Base-by-base conservation (phyloP, 2,888 invertebrate genomes). In the Aphodius sticticus region DNA sequence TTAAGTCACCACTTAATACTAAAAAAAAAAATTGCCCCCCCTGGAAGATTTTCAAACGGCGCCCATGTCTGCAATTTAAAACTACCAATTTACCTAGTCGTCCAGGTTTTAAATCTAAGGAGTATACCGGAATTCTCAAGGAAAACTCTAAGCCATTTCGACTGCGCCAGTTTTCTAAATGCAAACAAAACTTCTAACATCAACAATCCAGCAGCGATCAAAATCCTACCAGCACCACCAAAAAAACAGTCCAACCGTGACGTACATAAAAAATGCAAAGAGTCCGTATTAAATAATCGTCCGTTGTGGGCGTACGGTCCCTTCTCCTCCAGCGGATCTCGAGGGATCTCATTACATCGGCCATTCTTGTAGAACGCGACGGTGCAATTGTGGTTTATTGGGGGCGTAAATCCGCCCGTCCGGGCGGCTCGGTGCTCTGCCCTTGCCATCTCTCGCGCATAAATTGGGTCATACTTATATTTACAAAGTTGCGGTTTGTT, bases 311-410 rank as follows among this genome's bases (percentile, higher is more conserved):
- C n/a, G 37, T 37, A 37, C 35, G 36, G 37, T n/a, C 36, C n/a
- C n/a, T 12, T 74, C n/a, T n/a, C 12, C 36, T 36, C 36, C 74
- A 35, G 81, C 81, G 77, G 79, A 78, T 78, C 79, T 76, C 26
- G 53, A 74, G 71, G 71, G 71, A 80, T 80, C 80, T 80, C 80
- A 81, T 81, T 81, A 81, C 80, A 37, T n/a, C 76, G 78, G 77
- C 70, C 80, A 80, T 81, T 79, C 80, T 76, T 38, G 70, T 77
- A 77, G 79, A 75, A 82, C 81, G 81, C 80, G 78, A 80, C 76
- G 79, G 80, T 71, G 81, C 81, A 81, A 81, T 82, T 82, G 81
- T 78, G 81, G 77, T 81, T 82, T 82, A 82, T 81, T 81, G 81
- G 79, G 77, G 81, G 76, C 79, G 81, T 82, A 82, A 82, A 81